A percentile compares a stretch with the other conserved stretches of the same genome.
These are phyloP conservation scores for Miniopterus natalensis DNA, from an alignment of 2,113 vertebrate species.

Conservation along the genomic window DNA sequence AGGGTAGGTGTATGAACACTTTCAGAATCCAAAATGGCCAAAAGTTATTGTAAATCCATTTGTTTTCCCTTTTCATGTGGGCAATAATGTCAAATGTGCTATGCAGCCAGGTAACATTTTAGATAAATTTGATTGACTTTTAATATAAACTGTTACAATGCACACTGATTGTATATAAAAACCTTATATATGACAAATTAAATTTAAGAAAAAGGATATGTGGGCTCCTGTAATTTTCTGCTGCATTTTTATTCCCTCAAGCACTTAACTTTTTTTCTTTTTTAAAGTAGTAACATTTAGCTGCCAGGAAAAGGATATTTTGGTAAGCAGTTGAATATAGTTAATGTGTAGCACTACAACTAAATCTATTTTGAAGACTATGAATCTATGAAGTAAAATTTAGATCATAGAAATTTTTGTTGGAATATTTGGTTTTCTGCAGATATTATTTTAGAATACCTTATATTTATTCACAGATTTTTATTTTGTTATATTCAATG, in stretches of 20 bases:
- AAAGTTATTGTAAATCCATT: slow-evolving; percentile 89
- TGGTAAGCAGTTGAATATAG: slow-evolving; percentile 65
- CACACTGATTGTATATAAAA: slow-evolving; percentile 97
- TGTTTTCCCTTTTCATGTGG: slow-evolving; percentile 90
- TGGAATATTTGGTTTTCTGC: slow-evolving; percentile 50
- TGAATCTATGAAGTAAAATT: slow-evolving; percentile 61
- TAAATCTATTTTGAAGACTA: slow-evolving; percentile 61
- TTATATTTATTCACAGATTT: slow-evolving; percentile 70
- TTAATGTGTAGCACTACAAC: slow-evolving; percentile 46
- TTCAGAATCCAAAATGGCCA: slow-evolving; percentile 86
- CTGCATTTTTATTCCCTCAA: slow-evolving; percentile 81
- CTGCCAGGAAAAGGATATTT: slow-evolving; percentile 61
- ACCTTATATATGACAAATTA: slow-evolving; percentile 97
- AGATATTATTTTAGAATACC: slow-evolving; percentile 53
- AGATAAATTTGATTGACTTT: slow-evolving; percentile 92
- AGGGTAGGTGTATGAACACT: slow-evolving; percentile 84
- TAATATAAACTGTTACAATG: slow-evolving; percentile 96
- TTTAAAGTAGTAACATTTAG: slow-evolving; percentile 59
- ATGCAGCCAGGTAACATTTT: slow-evolving; percentile 98
- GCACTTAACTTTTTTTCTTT: slow-evolving; percentile 60
- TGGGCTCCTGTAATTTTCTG: slow-evolving; percentile 88
- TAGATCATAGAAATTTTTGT: slow-evolving; percentile 49
- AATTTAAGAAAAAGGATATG: slow-evolving; percentile 92
- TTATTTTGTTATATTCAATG: slow-evolving; percentile 69
- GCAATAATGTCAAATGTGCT: slow-evolving; percentile 99